These are phyloP conservation scores for Erpetoichthys calabaricus DNA, from an alignment of 2,797 vertebrate species.

Conservation along the genomic window DNA sequence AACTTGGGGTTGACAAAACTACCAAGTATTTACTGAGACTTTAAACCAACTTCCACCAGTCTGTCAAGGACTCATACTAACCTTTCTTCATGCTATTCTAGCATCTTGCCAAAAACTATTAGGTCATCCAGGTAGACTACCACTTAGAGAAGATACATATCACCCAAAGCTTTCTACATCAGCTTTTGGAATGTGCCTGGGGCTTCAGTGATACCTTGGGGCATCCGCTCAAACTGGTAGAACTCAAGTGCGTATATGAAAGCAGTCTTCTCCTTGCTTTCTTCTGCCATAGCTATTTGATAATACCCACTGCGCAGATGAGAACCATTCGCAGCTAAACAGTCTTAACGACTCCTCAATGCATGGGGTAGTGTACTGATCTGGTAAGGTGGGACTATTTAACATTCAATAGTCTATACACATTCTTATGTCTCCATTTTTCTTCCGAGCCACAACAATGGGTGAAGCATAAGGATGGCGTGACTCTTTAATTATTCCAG, in stretches of 20 bases:
- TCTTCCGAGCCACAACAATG: slow-evolving; percentile 1
- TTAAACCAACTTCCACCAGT: too few species aligned
- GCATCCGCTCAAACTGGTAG: background rate
- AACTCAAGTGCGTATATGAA: too few species aligned
- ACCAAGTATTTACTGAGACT: too few species aligned
- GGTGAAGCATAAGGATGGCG: slow-evolving; percentile 1
- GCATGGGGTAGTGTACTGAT: background rate
- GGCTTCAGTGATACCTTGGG: slow-evolving; percentile 6
- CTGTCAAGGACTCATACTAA: too few species aligned
- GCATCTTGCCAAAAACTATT: too few species aligned
- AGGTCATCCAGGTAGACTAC: too few species aligned
- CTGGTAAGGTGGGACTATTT: background rate
- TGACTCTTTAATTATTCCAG: slow-evolving; percentile 2
- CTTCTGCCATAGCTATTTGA: background rate
- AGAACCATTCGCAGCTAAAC: background rate
- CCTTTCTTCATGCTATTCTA: too few species aligned
- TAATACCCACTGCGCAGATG: slow-evolving; percentile 1
- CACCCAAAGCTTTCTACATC: background rate
- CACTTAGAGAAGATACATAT: too few species aligned
- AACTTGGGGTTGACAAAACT: too few species aligned
- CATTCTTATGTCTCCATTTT: slow-evolving; percentile 3
- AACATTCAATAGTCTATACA: background rate
- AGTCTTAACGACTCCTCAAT: slow-evolving; percentile 3
- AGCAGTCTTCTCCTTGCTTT: too few species aligned
- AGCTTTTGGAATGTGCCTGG: slow-evolving; percentile 5